These are phyloP conservation scores for Sminthurinus aureus DNA, from an alignment of 2,888 invertebrate genomes.

Conservation along the genomic window DNA sequence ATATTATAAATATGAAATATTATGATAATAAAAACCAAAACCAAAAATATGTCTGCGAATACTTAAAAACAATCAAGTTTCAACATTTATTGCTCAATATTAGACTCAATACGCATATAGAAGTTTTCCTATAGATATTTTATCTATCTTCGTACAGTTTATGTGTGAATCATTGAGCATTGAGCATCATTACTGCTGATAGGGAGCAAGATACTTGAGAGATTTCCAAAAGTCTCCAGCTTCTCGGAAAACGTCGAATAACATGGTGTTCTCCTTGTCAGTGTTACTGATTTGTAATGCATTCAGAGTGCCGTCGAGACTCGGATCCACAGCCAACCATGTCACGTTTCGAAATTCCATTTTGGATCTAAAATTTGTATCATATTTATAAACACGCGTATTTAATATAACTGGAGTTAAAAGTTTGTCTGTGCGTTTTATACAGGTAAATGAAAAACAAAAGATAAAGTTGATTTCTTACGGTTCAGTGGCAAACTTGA, in stretches of 20 bases:
- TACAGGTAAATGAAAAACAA: neutral
- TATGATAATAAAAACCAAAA: no score
- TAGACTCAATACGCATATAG: no score
- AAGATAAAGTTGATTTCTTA: slow-evolving; percentile 15
- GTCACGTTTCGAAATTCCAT: slow-evolving; percentile 3
- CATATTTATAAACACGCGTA: no score
- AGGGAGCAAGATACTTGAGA: slow-evolving; percentile 11
- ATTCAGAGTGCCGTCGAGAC: neutral
- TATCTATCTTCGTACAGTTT: no score
- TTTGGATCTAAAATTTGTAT: slow-evolving; percentile 1
- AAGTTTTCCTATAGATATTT: no score
- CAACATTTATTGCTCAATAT: no score
- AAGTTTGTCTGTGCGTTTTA: no score
- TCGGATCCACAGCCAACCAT: neutral
- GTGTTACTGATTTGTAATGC: slow-evolving; percentile 16
- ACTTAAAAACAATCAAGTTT: no score
- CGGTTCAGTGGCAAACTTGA: slow-evolving; percentile 24
- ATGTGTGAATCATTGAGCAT: no score
- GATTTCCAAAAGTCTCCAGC: slow-evolving; percentile 3
- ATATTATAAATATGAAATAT: no score
- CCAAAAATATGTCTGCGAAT: no score
- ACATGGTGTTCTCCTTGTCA: neutral
- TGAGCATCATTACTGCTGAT: slow-evolving; percentile 21
- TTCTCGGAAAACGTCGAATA: slow-evolving; percentile 3
- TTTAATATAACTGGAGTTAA: no score